A percentile compares a stretch with the other conserved stretches of the same genome.
phyloP scores from a whole-genome alignment of 1,140 invertebrate genomes.

The Drosophila nasuta region DNA sequence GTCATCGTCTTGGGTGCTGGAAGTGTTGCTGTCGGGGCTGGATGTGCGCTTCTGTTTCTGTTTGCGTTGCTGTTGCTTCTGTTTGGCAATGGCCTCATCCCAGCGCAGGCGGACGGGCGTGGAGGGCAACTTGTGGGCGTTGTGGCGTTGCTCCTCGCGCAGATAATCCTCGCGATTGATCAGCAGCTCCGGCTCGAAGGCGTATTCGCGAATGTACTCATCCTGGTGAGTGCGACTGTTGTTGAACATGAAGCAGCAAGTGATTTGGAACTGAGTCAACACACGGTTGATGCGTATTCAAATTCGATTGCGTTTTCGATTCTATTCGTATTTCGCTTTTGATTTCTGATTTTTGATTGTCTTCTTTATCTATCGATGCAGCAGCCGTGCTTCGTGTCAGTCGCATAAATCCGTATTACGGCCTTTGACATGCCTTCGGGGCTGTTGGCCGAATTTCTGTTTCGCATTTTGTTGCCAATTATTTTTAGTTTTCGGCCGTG shows the following conservation, averaged over 20 bases:
- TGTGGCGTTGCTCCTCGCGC: conserved; percentile 61
- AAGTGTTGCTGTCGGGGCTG: conserved; percentile 43
- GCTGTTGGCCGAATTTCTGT: conserved; percentile 78
- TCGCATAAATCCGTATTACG: conserved; percentile 67
- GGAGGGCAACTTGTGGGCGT: conserved; percentile 49
- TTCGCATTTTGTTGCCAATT: conserved; percentile 81
- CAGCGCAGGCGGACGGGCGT: conserved; percentile 72
- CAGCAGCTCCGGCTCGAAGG: conserved; percentile 83
- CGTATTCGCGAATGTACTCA: conserved; percentile 84
- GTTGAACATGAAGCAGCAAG: conserved; percentile 81
- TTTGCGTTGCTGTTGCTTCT: conserved; percentile 56
- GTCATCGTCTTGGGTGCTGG: conserved; percentile 56
- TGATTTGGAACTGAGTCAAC: conserved; percentile 35
- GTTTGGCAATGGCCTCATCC: conserved; percentile 77
- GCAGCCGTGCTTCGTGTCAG: conserved; percentile 38
- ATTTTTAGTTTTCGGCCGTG: conserved; percentile 71
- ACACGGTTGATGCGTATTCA: conserved; percentile 22
- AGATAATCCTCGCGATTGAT: conserved; percentile 82
- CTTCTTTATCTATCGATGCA: conserved; percentile 8
- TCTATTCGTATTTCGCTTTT: conserved; percentile 14
- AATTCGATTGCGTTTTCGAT: conserved; percentile 1
- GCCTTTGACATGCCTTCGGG: conserved; percentile 78
- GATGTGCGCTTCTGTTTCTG: conserved; percentile 54
- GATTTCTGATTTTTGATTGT: not conserved
- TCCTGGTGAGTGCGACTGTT: conserved; percentile 74